Percentiles rank a stretch among this genome's conserved stretches.
These are phyloP conservation scores for Thymelicus sylvestris DNA, from an alignment of 2,888 invertebrate species.

Conservation along the genomic window DNA sequence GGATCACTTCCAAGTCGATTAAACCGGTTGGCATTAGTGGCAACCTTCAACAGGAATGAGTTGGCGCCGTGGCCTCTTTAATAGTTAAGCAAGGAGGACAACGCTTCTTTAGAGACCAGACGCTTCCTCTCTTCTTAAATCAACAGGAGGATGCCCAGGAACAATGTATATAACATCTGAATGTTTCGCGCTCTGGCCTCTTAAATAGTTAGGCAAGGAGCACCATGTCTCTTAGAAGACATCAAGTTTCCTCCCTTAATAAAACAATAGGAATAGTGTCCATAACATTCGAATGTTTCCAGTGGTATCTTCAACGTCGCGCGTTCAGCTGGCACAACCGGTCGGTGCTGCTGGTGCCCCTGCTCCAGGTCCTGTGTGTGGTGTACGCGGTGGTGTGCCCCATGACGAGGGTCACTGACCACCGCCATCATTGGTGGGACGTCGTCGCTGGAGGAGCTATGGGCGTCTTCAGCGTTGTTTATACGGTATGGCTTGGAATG, in stretches of 20 bases:
- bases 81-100: no score
- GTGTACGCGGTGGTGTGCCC: slow-evolving; percentile 88
- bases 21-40: no score
- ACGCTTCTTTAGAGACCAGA: no score
- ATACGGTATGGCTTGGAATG: slow-evolving; percentile 79
- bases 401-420: slow-evolving; percentile 88
- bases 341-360: slow-evolving; percentile 83
- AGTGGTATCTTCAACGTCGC: slow-evolving; percentile 88
- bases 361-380: slow-evolving; percentile 85
- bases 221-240: no score
- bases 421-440: slow-evolving; percentile 93
- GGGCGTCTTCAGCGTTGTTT: slow-evolving; percentile 84
- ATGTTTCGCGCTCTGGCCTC: slow-evolving; percentile 44
- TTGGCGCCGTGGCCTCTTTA: no score
- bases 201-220: no score
- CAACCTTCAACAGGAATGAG: no score
- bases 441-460: slow-evolving; percentile 87
- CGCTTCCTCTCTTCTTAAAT: no score
- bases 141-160: no score
- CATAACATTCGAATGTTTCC: slow-evolving; percentile 48
- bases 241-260: no score
- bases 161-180: background rate
- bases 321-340: slow-evolving; percentile 79
- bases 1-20: no score
- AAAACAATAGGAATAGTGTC: background rate